These are phyloP conservation scores for Mongoloraphidia duomilia DNA, from an alignment of 2,888 invertebrate species.

Conservation along the genomic window DNA sequence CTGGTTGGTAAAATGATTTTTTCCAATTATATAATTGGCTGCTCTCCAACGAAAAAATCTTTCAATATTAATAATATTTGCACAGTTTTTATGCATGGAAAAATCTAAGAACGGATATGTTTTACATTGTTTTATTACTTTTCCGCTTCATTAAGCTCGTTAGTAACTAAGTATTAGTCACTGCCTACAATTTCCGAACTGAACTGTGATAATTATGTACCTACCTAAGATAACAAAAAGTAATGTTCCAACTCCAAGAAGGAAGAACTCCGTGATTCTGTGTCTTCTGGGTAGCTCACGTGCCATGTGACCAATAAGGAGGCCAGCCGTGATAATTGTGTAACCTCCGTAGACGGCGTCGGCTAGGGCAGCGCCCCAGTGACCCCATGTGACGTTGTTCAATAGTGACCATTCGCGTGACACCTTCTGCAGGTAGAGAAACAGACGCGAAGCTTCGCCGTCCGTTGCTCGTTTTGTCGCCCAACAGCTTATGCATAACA, in stretches of 20 bases:
- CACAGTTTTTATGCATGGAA: too few relatives aligned
- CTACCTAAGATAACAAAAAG: constrained; percentile 52
- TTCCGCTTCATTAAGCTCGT: too few relatives aligned
- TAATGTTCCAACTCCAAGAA: constrained; percentile 54
- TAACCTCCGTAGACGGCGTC: constrained; percentile 55
- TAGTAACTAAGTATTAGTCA: neutral
- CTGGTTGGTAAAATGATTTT: too few relatives aligned
- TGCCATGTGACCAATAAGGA: constrained; percentile 47
- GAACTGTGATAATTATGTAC: constrained; percentile 12
- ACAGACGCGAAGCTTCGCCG: constrained; percentile 53
- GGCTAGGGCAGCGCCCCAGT: constrained; percentile 50
- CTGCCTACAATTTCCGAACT: neutral
- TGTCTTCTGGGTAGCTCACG: constrained; percentile 49
- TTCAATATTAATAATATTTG: too few relatives aligned
- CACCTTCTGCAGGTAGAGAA: constrained; percentile 52
- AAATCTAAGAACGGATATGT: too few relatives aligned
- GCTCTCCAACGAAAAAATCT: too few relatives aligned
- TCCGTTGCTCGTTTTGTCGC: constrained; percentile 55
- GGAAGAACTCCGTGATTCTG: constrained; percentile 48
- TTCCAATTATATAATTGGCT: too few relatives aligned
- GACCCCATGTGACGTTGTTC: constrained; percentile 59
- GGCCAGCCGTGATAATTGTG: constrained; percentile 51
- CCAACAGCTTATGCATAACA: constrained; percentile 50
- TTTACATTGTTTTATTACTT: too few relatives aligned
- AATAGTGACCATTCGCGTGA: constrained; percentile 62